Percentiles rank a stretch among this genome's conserved stretches.
Evolutionary conservation across 2,888 invertebrate genomes (phyloP).

Genomic region (Serripes groenlandicus): DNA sequence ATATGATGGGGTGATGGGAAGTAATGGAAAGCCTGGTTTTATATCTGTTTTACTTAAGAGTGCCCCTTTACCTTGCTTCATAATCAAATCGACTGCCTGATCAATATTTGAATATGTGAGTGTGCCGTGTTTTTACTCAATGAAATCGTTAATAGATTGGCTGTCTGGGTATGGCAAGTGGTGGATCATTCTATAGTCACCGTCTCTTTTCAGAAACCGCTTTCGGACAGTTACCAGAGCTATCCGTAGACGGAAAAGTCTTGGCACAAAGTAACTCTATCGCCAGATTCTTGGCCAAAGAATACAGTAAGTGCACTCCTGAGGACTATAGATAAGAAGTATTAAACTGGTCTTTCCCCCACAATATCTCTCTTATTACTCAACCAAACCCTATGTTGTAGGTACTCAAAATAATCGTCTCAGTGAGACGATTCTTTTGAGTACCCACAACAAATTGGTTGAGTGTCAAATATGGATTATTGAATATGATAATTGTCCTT

Average conservation of each 20-base stretch:
- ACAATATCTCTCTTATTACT: background rate
- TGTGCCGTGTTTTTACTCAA: background rate
- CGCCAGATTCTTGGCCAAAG: conserved; percentile 60
- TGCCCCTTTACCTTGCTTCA: too few species aligned
- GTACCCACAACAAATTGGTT: too few species aligned
- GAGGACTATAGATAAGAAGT: background rate
- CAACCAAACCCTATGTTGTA: too few species aligned
- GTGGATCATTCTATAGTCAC: background rate
- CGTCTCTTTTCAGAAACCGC: conserved; percentile 28
- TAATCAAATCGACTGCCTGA: too few species aligned
- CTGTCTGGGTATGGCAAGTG: background rate
- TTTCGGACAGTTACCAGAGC: conserved; percentile 58
- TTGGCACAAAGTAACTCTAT: conserved; percentile 59
- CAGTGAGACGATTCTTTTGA: background rate
- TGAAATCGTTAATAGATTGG: background rate
- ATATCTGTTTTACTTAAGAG: background rate
- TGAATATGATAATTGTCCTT: too few species aligned
- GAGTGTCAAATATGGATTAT: too few species aligned
- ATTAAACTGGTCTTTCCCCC: background rate
- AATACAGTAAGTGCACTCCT: conserved; percentile 50
- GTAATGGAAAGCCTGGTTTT: too few species aligned
- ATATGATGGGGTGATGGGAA: too few species aligned
- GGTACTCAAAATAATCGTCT: background rate
- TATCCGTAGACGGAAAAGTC: conserved; percentile 54
- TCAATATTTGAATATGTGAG: background rate